Base-by-base conservation (phyloP, 2,797 vertebrate genomes). In the Hyperoplus lanceolatus region DNA sequence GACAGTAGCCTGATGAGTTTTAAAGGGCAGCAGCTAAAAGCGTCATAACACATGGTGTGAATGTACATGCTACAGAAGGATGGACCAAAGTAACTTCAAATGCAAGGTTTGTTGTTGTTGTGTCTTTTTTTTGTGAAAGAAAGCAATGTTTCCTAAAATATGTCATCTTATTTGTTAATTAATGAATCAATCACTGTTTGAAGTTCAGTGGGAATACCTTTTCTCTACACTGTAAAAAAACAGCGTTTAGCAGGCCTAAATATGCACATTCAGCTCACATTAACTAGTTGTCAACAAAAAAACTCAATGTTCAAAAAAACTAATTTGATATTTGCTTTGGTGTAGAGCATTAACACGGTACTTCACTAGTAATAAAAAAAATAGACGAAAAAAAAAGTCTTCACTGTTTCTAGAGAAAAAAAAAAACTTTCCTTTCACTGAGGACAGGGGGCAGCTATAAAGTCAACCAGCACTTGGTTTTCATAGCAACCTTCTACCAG, bases 21-120 rank as follows among this genome's bases (percentile, higher is more conserved):
- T 55, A 53, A 84, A 70, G 68, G 48, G 57, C 38, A 56, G 54
- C 66, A 66, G 46, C 0, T 60, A 53, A 73, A 83, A 64, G 5
- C 72, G 12, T 16, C 41, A 39, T n/a, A 29, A 64, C 18, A 67
- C 29, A 69, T 15, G 11, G 46, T 38, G n/a, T 70, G 48, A 60
- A 70, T 56, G 13, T 46, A 18, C 15, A n/a, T 45, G 41, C 4
- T 60, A 6, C 70, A 46, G 46, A 45, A 29, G 11, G 8, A 36
- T 48, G 12, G 38, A 29, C n/a, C 14, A 39, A 0, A 6, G 39
- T n/a, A 36, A 70, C 54, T 5, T 38, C 71, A 38, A 54, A 43
- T 48, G 0, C 3, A 0, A 29, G 15, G 12, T 36, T 0, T 8
- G 38, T 62, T 54, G 58, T 54, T 36, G 21, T 21, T 53, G 50